These are phyloP conservation scores for Helicoverpa zea DNA, from an alignment of 1,140 invertebrate species.

Conservation along the genomic window DNA sequence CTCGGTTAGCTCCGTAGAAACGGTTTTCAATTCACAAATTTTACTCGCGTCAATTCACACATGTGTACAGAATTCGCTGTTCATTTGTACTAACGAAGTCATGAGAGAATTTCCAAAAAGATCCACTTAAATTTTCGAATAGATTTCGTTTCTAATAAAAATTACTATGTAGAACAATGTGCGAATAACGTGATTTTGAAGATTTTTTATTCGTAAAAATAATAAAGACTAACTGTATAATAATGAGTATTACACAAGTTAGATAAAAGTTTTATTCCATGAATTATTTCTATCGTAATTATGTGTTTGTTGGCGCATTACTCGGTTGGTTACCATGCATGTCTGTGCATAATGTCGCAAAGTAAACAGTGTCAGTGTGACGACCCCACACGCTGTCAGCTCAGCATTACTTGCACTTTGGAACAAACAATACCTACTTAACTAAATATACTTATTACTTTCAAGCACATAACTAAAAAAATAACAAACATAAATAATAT, in stretches of 20 bases:
- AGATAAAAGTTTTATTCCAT: too few species aligned
- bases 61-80: neutral
- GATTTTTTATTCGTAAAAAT: too few species aligned
- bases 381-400: slow-evolving; percentile 21
- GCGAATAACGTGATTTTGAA: neutral
- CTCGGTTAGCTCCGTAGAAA: neutral
- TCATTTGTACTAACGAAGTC: neutral
- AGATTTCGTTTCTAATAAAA: neutral
- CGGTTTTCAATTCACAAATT: slow-evolving; percentile 31
- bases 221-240: too few species aligned
- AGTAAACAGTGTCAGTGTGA: neutral
- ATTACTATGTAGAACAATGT: too few species aligned
- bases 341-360: slow-evolving; percentile 12
- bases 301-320: neutral
- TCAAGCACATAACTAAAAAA: neutral
- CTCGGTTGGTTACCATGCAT: neutral
- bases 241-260: too few species aligned
- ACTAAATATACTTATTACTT: too few species aligned
- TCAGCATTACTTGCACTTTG: neutral
- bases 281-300: too few species aligned
- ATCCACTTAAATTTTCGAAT: neutral
- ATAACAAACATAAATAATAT: neutral
- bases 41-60: slow-evolving; percentile 14
- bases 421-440: neutral
- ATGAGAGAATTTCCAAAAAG: neutral